Evolutionary conservation across 2,113 vertebrate genomes (phyloP).

Genomic region (Aythya baeri): DNA sequence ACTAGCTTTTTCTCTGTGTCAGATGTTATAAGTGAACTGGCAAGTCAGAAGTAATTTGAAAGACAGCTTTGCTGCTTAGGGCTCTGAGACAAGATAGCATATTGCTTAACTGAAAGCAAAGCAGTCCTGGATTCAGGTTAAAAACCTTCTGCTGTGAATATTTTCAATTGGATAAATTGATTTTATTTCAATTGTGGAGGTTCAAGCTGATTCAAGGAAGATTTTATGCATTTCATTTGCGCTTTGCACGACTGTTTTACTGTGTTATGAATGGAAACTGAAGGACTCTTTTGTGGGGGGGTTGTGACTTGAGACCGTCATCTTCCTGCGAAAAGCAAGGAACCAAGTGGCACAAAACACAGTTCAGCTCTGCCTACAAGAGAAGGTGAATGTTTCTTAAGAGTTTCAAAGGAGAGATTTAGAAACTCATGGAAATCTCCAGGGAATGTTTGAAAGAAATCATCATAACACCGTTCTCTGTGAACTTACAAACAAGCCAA

Average conservation of each 20-base stretch:
- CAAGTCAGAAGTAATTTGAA: background rate
- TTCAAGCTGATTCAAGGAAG: background rate
- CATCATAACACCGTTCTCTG: background rate
- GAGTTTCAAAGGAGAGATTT: slow-evolving; percentile 20
- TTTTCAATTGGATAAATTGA: background rate
- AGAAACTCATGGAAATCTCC: slow-evolving; percentile 33
- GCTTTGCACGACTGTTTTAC: background rate
- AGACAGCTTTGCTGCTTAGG: background rate
- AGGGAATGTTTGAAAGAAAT: slow-evolving; percentile 11
- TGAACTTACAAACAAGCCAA: slow-evolving; percentile 34
- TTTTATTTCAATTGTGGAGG: background rate
- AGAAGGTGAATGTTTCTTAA: background rate
- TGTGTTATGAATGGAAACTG: background rate
- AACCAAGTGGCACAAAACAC: background rate
- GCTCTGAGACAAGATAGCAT: background rate
- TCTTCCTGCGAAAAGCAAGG: background rate
- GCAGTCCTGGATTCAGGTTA: background rate
- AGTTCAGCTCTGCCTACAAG: background rate
- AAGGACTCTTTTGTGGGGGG: background rate
- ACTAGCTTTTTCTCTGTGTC: background rate
- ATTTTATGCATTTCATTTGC: background rate
- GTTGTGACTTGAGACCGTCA: background rate
- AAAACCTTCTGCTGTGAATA: background rate
- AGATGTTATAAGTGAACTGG: background rate
- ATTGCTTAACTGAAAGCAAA: slow-evolving; percentile 7